Conservation (phyloP, 2,113 vertebrate species). For the Brachyhypopomus gauderio region DNA sequence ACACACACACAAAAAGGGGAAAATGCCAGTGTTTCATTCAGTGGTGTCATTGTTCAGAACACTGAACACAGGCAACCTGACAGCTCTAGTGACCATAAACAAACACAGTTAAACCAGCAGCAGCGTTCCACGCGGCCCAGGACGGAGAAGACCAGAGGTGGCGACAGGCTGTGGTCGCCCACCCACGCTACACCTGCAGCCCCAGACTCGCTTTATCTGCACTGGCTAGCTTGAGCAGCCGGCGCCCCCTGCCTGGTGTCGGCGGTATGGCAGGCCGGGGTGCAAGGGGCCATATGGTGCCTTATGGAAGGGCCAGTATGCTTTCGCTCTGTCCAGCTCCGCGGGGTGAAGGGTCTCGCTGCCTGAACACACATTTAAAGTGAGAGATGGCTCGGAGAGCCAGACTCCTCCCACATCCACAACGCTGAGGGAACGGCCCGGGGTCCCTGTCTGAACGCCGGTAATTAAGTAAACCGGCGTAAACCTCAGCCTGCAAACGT, state of each 20-base stretch:
- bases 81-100: constrained; percentile 72
- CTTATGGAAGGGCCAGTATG: constrained; percentile 1
- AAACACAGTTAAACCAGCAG: constrained; percentile 76
- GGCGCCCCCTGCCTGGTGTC: constrained; percentile 25
- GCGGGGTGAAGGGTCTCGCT: constrained; percentile 56
- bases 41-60: constrained; percentile 72
- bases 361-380: constrained; percentile 50
- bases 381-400: constrained; percentile 58
- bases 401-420: constrained; percentile 62
- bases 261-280: constrained; percentile 18
- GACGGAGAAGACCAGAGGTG: constrained; percentile 58
- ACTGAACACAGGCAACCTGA: constrained; percentile 74
- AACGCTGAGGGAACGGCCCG: constrained; percentile 59
- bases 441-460: constrained; percentile 61
- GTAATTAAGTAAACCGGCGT: constrained; percentile 72
- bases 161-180: constrained; percentile 55
- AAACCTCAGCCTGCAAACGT: constrained; percentile 63
- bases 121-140: constrained; percentile 48
- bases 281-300: constrained; percentile 21
- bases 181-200: constrained; percentile 51
- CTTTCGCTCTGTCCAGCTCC: neutral
- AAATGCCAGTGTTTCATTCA: constrained; percentile 82
- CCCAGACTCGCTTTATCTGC: constrained; percentile 46
- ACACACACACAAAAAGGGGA: constrained; percentile 70
- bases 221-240: constrained; percentile 38